A percentile compares a stretch with the other conserved stretches of the same genome.
These are phyloP conservation scores for Cirrhinus mrigala DNA, from an alignment of 2,797 vertebrate species.

Conservation along the genomic window DNA sequence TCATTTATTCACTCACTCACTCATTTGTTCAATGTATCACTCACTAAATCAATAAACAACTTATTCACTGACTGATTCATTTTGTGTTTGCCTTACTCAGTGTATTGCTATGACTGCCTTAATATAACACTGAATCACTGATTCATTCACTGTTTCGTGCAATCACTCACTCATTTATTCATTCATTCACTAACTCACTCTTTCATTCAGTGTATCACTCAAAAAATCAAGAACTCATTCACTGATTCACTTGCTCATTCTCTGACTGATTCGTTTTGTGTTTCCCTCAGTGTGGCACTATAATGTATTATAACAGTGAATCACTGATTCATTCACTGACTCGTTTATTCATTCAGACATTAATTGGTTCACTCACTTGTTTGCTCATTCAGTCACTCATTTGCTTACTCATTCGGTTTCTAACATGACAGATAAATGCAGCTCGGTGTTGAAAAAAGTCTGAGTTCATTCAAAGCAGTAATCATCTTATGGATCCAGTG, in stretches of 20 bases:
- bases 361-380: neutral
- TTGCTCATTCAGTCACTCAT: neutral
- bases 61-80: neutral
- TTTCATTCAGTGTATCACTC: neutral
- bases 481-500: slow-evolving; percentile 41
- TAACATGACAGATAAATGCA: slow-evolving; percentile 18
- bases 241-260: neutral
- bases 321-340: neutral
- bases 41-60: too few relatives aligned
- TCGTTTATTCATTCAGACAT: neutral
- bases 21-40: neutral
- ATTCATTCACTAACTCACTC: neutral
- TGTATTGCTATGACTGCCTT: neutral
- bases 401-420: neutral
- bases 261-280: neutral
- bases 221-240: slow-evolving; percentile 15
- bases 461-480: slow-evolving; percentile 27
- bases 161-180: neutral
- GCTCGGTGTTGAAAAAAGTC: slow-evolving; percentile 33
- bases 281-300: neutral
- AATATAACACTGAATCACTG: neutral
- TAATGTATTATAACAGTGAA: neutral
- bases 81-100: neutral
- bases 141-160: neutral
- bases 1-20: neutral